phyloP scores from a whole-genome alignment of 1,140 invertebrate genomes.

The Aleiodes sp. region DNA sequence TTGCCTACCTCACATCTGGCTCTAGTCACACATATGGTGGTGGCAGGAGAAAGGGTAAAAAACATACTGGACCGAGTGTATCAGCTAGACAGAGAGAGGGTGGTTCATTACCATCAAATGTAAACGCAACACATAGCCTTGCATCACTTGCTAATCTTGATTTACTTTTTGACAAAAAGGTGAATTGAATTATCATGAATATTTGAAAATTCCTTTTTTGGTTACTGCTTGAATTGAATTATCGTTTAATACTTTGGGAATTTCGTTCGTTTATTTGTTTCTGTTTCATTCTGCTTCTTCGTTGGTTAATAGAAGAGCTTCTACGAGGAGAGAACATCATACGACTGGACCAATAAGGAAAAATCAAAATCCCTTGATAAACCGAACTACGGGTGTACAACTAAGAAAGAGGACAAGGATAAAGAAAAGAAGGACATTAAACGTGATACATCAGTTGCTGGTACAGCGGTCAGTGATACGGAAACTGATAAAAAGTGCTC shows the following conservation, averaged over 20 bases:
- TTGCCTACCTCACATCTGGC: slow-evolving; percentile 56
- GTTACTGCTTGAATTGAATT: not conserved
- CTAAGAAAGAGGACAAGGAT: slow-evolving; percentile 58
- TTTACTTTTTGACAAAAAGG: slow-evolving; percentile 61
- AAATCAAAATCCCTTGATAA: slow-evolving; percentile 62
- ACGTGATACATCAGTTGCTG: slow-evolving; percentile 34
- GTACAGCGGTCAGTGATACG: slow-evolving; percentile 39
- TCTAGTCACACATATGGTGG: slow-evolving; percentile 59
- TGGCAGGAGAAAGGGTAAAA: slow-evolving; percentile 55
- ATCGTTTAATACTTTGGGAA: no score
- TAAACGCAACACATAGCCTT: slow-evolving; percentile 66
- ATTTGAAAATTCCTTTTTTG: not conserved
- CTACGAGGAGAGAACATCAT: slow-evolving; percentile 51
- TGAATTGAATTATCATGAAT: no score
- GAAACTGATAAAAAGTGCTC: slow-evolving; percentile 45
- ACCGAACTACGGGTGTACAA: slow-evolving; percentile 46
- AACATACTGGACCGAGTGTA: slow-evolving; percentile 61
- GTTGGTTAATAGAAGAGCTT: slow-evolving; percentile 48
- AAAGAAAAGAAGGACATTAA: slow-evolving; percentile 55
- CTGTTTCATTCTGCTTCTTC: slow-evolving; percentile 24
- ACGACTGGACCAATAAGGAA: slow-evolving; percentile 62
- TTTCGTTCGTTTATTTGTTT: not conserved
- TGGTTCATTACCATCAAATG: slow-evolving; percentile 71
- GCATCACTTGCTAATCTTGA: slow-evolving; percentile 60
- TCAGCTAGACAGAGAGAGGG: slow-evolving; percentile 75